Evolutionary conservation across 2,113 vertebrate genomes (phyloP).

Genomic region (Cynocephalus volans): DNA sequence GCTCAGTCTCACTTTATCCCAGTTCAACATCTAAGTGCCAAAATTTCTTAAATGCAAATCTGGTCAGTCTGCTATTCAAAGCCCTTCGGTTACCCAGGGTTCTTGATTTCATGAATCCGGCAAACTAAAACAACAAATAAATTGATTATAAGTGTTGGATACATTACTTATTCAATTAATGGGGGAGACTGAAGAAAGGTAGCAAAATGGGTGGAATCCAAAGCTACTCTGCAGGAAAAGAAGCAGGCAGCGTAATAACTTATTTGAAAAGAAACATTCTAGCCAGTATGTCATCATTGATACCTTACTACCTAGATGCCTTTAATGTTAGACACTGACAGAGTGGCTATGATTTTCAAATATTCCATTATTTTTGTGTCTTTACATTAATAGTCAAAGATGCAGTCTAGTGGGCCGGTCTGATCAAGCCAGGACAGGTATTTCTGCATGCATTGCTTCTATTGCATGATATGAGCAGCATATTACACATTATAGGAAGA

Average conservation of each 20-base stretch:
- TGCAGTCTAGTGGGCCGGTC: background rate
- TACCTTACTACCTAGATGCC: background rate
- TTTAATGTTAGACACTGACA: background rate
- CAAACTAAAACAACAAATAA: background rate
- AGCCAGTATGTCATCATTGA: background rate
- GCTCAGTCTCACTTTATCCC: background rate
- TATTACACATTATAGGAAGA: background rate
- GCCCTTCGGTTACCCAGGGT: background rate
- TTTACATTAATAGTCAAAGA: background rate
- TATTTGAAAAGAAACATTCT: background rate
- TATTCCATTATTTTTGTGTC: accelerated
- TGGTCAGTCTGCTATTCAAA: background rate
- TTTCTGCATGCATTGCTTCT: background rate
- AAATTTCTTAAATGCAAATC: background rate
- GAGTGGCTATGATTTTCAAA: background rate
- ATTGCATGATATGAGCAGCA: background rate
- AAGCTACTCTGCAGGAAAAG: background rate
- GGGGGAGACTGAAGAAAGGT: background rate
- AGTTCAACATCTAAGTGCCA: background rate
- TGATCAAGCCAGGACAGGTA: background rate
- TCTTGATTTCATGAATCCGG: background rate
- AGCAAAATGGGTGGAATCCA: background rate
- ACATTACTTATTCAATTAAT: background rate
- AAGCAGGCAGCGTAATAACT: background rate
- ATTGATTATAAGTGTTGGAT: background rate